Conservation (phyloP, 2,797 vertebrate genomes). For the Bothrops alternatus region DNA sequence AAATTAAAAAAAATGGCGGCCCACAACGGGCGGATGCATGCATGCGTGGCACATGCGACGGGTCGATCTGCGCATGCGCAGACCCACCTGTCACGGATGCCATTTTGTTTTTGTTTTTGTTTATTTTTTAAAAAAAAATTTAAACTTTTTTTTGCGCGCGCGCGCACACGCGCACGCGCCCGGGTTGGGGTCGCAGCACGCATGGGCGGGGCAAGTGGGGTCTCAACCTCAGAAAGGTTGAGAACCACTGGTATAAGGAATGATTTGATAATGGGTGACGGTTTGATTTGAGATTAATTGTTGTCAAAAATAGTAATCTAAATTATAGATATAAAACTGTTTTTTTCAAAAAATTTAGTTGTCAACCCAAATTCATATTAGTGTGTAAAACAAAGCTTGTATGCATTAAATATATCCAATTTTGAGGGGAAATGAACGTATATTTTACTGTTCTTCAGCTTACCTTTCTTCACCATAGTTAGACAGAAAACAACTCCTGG, state of each 20-base stretch:
- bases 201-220: too few relatives aligned
- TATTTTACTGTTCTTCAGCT: neutral
- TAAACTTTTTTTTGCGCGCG: too few relatives aligned
- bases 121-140: too few relatives aligned
- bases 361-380: neutral
- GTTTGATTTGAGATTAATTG: neutral
- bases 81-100: too few relatives aligned
- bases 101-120: too few relatives aligned
- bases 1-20: too few relatives aligned
- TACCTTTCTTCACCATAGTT: neutral
- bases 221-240: too few relatives aligned
- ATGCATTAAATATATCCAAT: neutral
- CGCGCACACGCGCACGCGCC: too few relatives aligned
- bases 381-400: neutral
- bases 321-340: neutral
- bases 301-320: neutral
- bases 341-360: neutral
- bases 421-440: neutral
- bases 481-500: neutral
- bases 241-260: neutral
- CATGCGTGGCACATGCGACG: too few relatives aligned
- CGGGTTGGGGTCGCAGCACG: too few relatives aligned
- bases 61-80: too few relatives aligned
- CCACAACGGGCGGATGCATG: too few relatives aligned
- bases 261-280: neutral